Conservation (phyloP, 2,797 vertebrate genomes). For the Hephaestus fuliginosus region DNA sequence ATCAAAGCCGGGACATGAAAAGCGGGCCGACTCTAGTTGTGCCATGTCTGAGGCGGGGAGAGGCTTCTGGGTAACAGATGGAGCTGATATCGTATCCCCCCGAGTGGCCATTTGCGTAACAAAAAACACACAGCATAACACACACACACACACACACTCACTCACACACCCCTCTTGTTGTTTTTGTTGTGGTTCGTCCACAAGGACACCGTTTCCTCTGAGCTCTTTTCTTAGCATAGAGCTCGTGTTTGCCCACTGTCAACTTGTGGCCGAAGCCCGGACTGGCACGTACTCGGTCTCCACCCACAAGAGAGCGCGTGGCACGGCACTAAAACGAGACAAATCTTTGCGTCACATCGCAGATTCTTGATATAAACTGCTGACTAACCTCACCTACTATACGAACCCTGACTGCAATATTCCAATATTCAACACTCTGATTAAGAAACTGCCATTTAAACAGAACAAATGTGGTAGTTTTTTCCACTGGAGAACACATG, state of each 20-base stretch:
- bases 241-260: conserved; percentile 46
- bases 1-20: conserved; percentile 71
- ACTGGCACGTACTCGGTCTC: conserved; percentile 16
- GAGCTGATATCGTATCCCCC: conserved; percentile 72
- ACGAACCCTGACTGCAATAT: background rate
- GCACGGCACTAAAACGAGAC: conserved; percentile 1
- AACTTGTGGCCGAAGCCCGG: conserved; percentile 27
- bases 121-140: conserved; percentile 62
- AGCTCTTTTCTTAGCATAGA: conserved; percentile 34
- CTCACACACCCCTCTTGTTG: conserved; percentile 27
- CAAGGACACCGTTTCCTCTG: conserved; percentile 55
- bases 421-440: background rate
- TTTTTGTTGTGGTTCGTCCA: conserved; percentile 59
- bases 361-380: background rate
- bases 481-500: background rate
- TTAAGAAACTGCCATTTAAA: background rate
- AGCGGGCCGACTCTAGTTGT: conserved; percentile 37
- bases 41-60: conserved; percentile 55
- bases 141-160: background rate
- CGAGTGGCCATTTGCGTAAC: conserved; percentile 65
- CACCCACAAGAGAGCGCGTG: conserved; percentile 13
- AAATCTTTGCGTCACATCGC: background rate
- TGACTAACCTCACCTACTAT: background rate
- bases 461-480: background rate
- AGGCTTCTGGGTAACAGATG: conserved; percentile 76